Evolutionary conservation across 2,113 vertebrate genomes (phyloP), one percentile per base, ranked within the genome.

Genomic region (Genyomyrus donnyi): DNA sequence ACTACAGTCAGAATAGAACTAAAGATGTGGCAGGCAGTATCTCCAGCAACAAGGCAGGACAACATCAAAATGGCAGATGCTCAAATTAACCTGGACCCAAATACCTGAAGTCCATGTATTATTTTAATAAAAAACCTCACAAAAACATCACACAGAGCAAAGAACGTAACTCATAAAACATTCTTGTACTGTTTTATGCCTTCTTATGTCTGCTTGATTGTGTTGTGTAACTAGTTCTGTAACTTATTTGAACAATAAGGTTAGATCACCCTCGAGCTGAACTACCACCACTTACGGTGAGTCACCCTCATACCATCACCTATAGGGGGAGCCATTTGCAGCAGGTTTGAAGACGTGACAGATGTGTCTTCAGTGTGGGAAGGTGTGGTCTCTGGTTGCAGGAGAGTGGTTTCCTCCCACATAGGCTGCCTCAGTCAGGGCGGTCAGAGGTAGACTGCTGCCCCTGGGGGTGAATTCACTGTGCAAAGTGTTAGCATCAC

Each of bases 391-490:
- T 86, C 84, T 11, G 45, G 24, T 53, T 35, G 49, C 4, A 7
- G 85, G 45, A 52, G 5, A 86, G 39, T 10, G 21, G 24, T 8
- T 31, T 42, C 74, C n/a, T 31, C 31, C 19, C 49, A 35, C 50
- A 17, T 15, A n/a, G 27, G 11, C 24, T 31, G 48, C 62, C 42
- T 58, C 88, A 74, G 87, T 88, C 89, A 90, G 48, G 87, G 84
- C 89, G 49, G 91, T 88, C 91, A 89, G 90, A 58, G 13, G 66
- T 87, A 85, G 66, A 91, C 90, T 91, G 92, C 89, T 92, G 87
- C 74, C 35, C 15, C 27, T 35, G 27, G 53, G 85, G 48, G 21
- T 74, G 39, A 85, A 90, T 85, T 49, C 53, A 17, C 5, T 48
- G n/a, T 45, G 42, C 58, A 74, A 49, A 62, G 48, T 39, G 39